phyloP scores from a whole-genome alignment of 2,888 invertebrate genomes.

The Folsomia candida region DNA sequence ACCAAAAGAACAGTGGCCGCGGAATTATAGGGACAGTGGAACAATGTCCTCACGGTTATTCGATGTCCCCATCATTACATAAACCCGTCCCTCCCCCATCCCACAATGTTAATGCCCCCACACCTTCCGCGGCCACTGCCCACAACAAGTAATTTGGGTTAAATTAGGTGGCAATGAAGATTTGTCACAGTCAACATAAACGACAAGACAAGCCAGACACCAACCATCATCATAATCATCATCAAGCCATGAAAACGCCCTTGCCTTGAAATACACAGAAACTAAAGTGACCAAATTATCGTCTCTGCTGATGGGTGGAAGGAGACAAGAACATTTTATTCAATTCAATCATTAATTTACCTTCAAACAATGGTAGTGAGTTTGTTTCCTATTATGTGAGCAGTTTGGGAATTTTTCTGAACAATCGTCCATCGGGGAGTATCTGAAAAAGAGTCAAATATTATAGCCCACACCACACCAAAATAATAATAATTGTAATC shows the following conservation, averaged over 20 bases:
- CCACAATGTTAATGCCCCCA: too few relatives aligned
- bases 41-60: too few relatives aligned
- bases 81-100: too few relatives aligned
- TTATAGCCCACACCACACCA: background rate
- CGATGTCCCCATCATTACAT: too few relatives aligned
- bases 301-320: background rate
- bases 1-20: too few relatives aligned
- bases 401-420: constrained; percentile 76
- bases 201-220: background rate
- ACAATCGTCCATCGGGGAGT: constrained; percentile 93
- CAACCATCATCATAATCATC: background rate
- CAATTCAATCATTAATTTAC: constrained; percentile 54
- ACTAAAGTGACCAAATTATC: background rate
- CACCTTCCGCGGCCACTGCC: too few relatives aligned
- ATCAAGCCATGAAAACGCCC: constrained; percentile 6
- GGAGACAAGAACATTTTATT: background rate
- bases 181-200: constrained; percentile 13
- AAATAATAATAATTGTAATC: too few relatives aligned
- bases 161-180: constrained; percentile 13
- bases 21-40: background rate
- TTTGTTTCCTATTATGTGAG: constrained; percentile 89
- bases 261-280: constrained; percentile 8
- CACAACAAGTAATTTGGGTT: constrained; percentile 12
- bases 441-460: constrained; percentile 55
- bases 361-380: constrained; percentile 96